phyloP scores from a whole-genome alignment of 2,888 invertebrate genomes.

The Ophion obscuratus region DNA sequence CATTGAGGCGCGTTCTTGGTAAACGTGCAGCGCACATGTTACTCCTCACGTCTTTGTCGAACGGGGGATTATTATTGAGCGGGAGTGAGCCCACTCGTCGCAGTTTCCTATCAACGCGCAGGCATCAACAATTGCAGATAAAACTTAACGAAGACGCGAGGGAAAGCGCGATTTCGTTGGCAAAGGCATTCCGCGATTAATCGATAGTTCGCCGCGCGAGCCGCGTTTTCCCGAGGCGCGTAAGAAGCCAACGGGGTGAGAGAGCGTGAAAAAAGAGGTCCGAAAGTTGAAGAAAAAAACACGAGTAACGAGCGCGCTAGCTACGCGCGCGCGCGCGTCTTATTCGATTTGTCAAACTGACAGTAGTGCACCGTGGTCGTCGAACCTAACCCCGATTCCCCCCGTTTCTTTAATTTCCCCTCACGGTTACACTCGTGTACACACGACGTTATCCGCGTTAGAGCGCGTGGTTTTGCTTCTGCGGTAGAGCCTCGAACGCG shows the following conservation, averaged over 20 bases:
- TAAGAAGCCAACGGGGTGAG: background rate
- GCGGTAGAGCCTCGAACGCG: background rate
- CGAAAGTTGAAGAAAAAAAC: background rate
- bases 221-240: background rate
- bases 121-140: background rate
- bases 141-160: background rate
- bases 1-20: too few species aligned
- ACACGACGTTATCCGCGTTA: background rate
- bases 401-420: conserved; percentile 1
- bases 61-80: too few species aligned
- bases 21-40: too few species aligned
- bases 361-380: conserved; percentile 66
- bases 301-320: conserved; percentile 36
- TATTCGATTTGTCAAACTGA: conserved; percentile 75
- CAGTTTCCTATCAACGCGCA: background rate
- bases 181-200: conserved; percentile 12
- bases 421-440: background rate
- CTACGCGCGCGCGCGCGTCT: conserved; percentile 66
- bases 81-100: too few species aligned
- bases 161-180: background rate
- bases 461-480: conserved; percentile 1
- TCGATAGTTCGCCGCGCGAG: conserved; percentile 11
- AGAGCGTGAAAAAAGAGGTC: background rate
- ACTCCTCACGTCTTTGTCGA: too few species aligned
- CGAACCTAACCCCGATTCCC: conserved; percentile 61